Evolutionary conservation across 2,797 vertebrate genomes (phyloP), one percentile per base, ranked within the genome.

Genomic region (Anguilla pacifica): DNA sequence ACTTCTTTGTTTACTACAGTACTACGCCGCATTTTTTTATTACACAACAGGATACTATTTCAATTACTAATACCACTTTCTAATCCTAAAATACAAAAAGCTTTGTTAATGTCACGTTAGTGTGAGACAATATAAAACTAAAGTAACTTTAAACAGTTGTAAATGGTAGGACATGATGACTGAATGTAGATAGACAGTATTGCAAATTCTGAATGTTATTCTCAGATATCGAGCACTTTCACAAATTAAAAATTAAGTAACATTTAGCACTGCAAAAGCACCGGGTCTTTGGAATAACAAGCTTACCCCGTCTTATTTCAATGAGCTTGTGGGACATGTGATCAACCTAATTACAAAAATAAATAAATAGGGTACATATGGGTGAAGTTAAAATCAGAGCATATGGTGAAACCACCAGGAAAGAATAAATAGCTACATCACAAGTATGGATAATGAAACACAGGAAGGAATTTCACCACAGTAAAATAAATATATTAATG

Each of bases 321-420:
- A 43, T 77, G 72, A 39, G 72, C 72, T 77, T 77, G 72, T 84
- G 64, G 53, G 85, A 88, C 86, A 87, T 87, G 89, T 86, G 83
- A 92, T 93, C 90, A 92, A 89, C 86, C 28, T 61, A 87, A 83
- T 87, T 87, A 55, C 59, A 59, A 64, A 53, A 93, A 92, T 91
- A 88, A 92, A 94, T 91, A 91, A 90, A 92, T 86, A 90, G 91
- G 91, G 89, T 84, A 86, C 90, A 87, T 92, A 86, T 93, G 92
- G 92, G 79, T 82, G 86, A 87, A 86, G 84, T 90, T 91, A 88
- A 91, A 91, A 84, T 91, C 91, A 87, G 89, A 89, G 88, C 89
- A 90, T 84, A 87, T 87, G 79, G 83, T 89, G 84, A 90, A 89
- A 87, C 89, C 89, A 88, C 89, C 85, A 86, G 88, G 84, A 86